Evolutionary conservation across 1,140 invertebrate species (phyloP), one percentile per base, ranked within the genome.

Genomic region (Apis florea): DNA sequence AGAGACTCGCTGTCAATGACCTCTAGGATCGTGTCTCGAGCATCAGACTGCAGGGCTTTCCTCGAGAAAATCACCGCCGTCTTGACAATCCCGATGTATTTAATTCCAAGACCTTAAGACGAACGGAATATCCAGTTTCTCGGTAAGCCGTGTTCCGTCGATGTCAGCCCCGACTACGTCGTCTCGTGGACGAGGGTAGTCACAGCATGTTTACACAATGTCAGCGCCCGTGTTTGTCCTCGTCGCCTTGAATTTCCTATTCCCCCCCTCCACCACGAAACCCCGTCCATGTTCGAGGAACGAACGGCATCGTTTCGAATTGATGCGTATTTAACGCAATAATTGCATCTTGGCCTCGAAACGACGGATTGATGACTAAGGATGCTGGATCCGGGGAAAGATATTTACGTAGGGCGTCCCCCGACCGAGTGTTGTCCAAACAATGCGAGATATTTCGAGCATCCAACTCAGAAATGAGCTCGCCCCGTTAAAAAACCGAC

Each of bases 151-250:
- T 78, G n/a, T 70, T 74, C 67, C 70, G 63, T 80, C 80, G 83
- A 61, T 80, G 73, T 78, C 83, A 47, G 21, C 1, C 8, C 13
- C 76, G 76, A 79, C n/a, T n/a, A n/a, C n/a, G n/a, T n/a, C 70
- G 76, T 70, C 26, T 69, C 68, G 72, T 70, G 80, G 66, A 83
- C 74, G 84, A 79, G 83, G 87, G 80, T 86, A 89, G 88, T 85
- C 81, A 87, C 83, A 84, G 83, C 88, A 79, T 89, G 88, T 89
- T 89, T 89, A 88, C 80, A 84, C 84, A 89, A 84, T 83, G 88
- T 89, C 88, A 87, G 82, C 88, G 40, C 83, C 66, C 82, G 88
- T 89, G 88, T 89, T 89, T 89, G 84, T 87, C 54, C 82, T 81
- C 88, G 74, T 69, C 86, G 88, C 88, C 82, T 89, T 78, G 84